Base-by-base conservation (phyloP, 2,113 vertebrate species). In the Ceyx cyanopectus region DNA sequence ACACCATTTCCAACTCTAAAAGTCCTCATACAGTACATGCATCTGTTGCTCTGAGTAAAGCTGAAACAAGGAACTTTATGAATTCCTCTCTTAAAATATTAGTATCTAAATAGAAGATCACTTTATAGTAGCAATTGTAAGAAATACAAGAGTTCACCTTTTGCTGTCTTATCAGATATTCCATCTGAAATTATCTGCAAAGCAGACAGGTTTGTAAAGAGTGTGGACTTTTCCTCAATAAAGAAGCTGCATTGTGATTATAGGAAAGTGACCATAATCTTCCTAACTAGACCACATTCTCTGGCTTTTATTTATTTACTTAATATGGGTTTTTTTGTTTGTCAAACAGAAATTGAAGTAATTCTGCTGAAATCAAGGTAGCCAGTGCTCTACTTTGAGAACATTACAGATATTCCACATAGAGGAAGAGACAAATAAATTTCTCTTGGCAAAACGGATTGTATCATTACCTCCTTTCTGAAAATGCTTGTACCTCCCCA, bases 401-500 rank as follows among this genome's bases (percentile, higher is more conserved):
- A 10, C 41, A 61, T 10, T 62, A 9, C 50, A 63, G 34, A 43
- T 54, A 37, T 43, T 41, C 21, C 40, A 53, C 15, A 14, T 32
- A 16, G 12, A 23, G 19, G 30, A 69, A 40, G 19, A n/a, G 13
- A 43, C 6, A 1, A 7, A 17, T 57, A 16, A 40, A 10, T 51
- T 41, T 51, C 10, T 22, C 10, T 37, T 5, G 34, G 19, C 11
- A 58, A 76, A 79, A 34, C 13, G 8, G 8, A 12, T 20, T 40
- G 4, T 24, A 37, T 57, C 27, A 30, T 22, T 79, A n/a, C 15
- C 7, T 62, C 7, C 20, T 22, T n/a, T 46, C 30, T 72, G 76
- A 70, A 90, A 67, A 78, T 9, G 29, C 0, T 0, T 17, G 2
- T n/a, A 54, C 12, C 14, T 63, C 6, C 21, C 7, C 32, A 13